Evolutionary conservation across 2,113 vertebrate species (phyloP).

Genomic region (Corvus cornix): DNA sequence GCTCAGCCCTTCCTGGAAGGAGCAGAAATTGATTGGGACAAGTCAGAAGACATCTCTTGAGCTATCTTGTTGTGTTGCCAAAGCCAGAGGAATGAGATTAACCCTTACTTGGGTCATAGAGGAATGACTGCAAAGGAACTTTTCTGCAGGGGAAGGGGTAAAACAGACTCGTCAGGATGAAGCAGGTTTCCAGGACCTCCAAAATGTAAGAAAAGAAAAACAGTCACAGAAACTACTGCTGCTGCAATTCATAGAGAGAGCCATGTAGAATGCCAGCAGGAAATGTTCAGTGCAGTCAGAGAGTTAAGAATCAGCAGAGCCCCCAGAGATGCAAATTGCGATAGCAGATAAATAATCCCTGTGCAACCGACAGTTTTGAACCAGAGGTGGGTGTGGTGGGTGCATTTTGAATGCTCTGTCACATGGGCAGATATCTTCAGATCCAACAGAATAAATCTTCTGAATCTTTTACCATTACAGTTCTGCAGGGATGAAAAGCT

Average conservation of each 20-base stretch:
- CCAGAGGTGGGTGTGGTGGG: neutral
- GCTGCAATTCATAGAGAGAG: neutral
- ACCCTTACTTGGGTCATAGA: neutral
- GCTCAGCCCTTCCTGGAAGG: neutral
- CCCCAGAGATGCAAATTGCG: neutral
- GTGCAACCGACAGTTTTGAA: neutral
- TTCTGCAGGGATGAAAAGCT: neutral
- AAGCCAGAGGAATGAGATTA: neutral
- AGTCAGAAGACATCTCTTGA: rapidly evolving
- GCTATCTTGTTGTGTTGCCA: neutral
- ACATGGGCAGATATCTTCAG: neutral
- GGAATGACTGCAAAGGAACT: neutral
- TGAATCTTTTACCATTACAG: neutral
- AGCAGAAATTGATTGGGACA: too few relatives aligned
- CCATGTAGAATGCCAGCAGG: neutral
- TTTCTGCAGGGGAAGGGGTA: neutral
- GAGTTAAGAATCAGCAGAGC: neutral
- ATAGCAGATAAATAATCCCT: neutral
- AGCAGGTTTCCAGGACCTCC: neutral
- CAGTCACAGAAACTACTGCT: neutral
- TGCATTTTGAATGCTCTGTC: neutral
- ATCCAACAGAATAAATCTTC: neutral
- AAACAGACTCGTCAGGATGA: neutral
- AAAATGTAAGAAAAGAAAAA: neutral
- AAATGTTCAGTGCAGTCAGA: neutral